These are phyloP conservation scores for Drosophila equinoxialis DNA, from an alignment of 1,140 invertebrate species.

Conservation along the genomic window DNA sequence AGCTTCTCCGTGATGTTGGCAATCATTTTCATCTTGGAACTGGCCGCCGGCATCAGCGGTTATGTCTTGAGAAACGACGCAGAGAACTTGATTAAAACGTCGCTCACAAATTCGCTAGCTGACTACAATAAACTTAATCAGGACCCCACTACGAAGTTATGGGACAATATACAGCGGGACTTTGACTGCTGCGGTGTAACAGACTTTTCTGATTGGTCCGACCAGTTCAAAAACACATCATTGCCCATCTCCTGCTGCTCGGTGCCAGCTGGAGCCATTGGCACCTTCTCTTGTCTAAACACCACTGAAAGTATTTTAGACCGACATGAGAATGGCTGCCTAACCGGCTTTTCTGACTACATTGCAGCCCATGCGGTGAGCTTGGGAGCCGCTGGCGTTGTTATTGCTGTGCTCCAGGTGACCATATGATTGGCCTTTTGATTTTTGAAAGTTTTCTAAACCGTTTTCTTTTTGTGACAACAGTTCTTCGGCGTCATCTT, in stretches of 20 bases:
- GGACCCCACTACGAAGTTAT: slow-evolving; percentile 83
- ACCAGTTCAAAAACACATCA: slow-evolving; percentile 27
- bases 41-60: slow-evolving; percentile 91
- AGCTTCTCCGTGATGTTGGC: slow-evolving; percentile 90
- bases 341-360: slow-evolving; percentile 85
- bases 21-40: slow-evolving; percentile 91
- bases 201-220: slow-evolving; percentile 86
- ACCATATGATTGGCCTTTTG: background rate
- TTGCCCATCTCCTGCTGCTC: slow-evolving; percentile 88
- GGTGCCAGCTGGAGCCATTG: slow-evolving; percentile 82
- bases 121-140: slow-evolving; percentile 83
- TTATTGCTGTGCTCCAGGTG: slow-evolving; percentile 90
- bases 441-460: background rate
- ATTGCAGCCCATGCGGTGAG: slow-evolving; percentile 88
- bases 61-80: slow-evolving; percentile 88
- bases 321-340: slow-evolving; percentile 84
- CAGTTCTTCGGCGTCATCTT: slow-evolving; percentile 83
- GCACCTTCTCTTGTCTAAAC: slow-evolving; percentile 82
- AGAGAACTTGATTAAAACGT: slow-evolving; percentile 83
- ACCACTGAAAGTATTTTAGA: slow-evolving; percentile 17
- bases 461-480: background rate
- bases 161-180: slow-evolving; percentile 87
- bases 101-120: slow-evolving; percentile 84
- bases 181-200: slow-evolving; percentile 89
- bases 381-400: slow-evolving; percentile 89